These are phyloP conservation scores for Drosophila sturtevanti DNA, from an alignment of 1,140 invertebrate genomes.

Conservation along the genomic window DNA sequence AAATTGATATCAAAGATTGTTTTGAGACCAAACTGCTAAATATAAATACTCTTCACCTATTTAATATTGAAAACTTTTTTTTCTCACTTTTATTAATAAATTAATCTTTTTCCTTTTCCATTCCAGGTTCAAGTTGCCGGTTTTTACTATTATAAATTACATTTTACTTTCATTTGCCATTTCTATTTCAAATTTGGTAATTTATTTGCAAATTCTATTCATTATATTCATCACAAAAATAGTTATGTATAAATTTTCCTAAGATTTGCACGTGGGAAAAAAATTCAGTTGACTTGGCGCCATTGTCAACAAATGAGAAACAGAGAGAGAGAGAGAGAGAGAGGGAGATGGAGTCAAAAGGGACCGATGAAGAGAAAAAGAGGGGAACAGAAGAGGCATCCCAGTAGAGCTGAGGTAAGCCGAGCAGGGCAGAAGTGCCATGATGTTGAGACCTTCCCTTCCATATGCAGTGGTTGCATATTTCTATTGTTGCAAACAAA, in stretches of 20 bases:
- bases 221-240: neutral
- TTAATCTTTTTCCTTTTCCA: neutral
- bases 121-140: neutral
- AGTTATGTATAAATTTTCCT: constrained; percentile 9
- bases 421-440: neutral
- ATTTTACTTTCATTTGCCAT: constrained; percentile 3
- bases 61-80: too few species aligned
- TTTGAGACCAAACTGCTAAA: too few species aligned
- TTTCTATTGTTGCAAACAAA: constrained; percentile 53
- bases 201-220: constrained; percentile 33
- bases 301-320: constrained; percentile 40
- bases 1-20: too few species aligned
- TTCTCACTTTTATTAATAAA: neutral
- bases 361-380: too few species aligned
- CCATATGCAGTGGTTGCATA: constrained; percentile 16
- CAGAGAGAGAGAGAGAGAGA: constrained; percentile 6
- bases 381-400: neutral
- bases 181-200: neutral
- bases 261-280: constrained; percentile 45
- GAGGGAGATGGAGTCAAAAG: neutral
- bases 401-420: neutral
- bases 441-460: constrained; percentile 2
- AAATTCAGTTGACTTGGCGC: constrained; percentile 21
- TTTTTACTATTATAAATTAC: neutral
- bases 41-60: too few species aligned